Evolutionary conservation across 1,140 invertebrate species (phyloP), one percentile per base, ranked within the genome.

Genomic region (Drosophila subpulchrella): DNA sequence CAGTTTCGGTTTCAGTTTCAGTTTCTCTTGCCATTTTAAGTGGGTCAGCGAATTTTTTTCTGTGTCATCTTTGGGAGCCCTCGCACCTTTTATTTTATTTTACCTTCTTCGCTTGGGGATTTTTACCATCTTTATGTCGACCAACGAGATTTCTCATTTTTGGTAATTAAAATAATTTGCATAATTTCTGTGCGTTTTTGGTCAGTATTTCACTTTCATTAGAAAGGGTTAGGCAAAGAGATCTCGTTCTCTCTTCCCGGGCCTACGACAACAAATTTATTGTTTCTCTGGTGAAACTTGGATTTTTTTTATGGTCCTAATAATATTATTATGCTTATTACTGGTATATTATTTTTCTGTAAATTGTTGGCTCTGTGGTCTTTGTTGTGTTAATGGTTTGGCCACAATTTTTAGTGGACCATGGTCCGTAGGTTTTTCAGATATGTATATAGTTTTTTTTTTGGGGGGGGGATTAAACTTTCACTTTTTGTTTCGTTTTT

Each of bases 151-250:
- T 89, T 89, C 84, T 84, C 84, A 74, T 89, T 89, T 83, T 71
- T 58, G 67, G 82, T 80, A 90, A 90, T 90, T 86, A 90, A 90
- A 86, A 83, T 88, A 90, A 90, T 90, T 90, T 90, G 86, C 86
- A 90, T 90, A 90, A 90, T 81, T 90, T 90, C 86, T 59, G 86
- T 83, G 77, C 60, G 47, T 73, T 51, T 77, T 70, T 54, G 36
- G 73, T 71, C 51, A 42, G 53, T 48, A 53, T 85, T 79, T 91
- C 84, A 91, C 88, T 91, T 91, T 91, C 89, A 82, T 91, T 91
- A 85, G 89, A 91, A 91, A 90, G 67, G 77, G 53, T 46, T 17
- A 74, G 46, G 6, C 2, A 38, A n/a, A 39, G 30, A 51, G 46
- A 39, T 38, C 41, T 36, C 41, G 50, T 72, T 41, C 38, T 63